Evolutionary conservation across 1,140 invertebrate genomes (phyloP), one percentile per base, ranked within the genome.

Genomic region (Hyles euphorbiae): DNA sequence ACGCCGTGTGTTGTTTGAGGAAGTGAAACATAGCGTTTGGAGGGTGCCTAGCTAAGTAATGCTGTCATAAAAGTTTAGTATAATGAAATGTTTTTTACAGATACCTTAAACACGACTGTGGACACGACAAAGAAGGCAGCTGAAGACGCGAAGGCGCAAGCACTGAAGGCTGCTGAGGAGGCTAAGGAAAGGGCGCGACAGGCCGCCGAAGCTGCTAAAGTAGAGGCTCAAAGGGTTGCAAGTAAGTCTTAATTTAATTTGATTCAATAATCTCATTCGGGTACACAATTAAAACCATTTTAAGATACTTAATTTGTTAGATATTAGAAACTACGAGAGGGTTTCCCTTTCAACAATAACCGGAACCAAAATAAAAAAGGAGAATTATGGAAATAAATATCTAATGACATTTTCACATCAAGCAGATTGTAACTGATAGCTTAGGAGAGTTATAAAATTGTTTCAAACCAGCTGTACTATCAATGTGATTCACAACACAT

Each of bases 61-160:
- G 50, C 8, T 40, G 36, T 40, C 4, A 40, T 5, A 22, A 34
- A 52, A 34, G 50, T 7, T 52, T 52, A 32, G 22, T 34, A 34
- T 52, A 50, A 5, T n/a, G 36, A 34, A 58, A 47, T 11, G 45
- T 63, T 59, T 51, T 65, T 44, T 44, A 11, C 71, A 90, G 87
- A 88, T 58, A 81, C 85, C 6, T 81, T 89, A 59, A 81, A 86
- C 70, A 65, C 83, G 34, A 88, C 87, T 3, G 84, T 89, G 5
- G 87, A 89, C 67, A 70, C 72, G 5, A 88, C 87, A 1, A 90
- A 89, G 75, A 83, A 89, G 70, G 85, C 83, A 2, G 83, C 82
- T 0, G 75, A 78, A 58, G 73, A 78, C 5, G 75, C 70, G 0
- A 75, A 71, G 53, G 72, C 66, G 2, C 70, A 74, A 54, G 78